Conservation (phyloP, 2,888 invertebrate genomes). For the Nemapogon koenigi region DNA sequence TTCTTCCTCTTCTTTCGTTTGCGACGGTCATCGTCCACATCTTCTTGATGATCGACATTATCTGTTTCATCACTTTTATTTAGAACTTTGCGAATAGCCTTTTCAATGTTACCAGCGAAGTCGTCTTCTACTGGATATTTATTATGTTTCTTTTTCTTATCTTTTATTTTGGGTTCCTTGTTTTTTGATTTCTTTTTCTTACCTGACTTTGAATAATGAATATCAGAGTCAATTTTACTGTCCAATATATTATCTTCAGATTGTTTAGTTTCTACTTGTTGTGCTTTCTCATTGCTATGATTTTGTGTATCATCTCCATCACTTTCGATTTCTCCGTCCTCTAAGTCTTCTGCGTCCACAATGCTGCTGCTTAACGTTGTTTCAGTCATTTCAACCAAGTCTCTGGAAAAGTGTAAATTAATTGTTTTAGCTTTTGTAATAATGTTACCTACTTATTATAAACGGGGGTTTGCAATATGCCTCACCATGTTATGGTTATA, state of each 20-base stretch:
- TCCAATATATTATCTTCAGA: conserved; percentile 21
- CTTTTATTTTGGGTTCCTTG: conserved; percentile 55
- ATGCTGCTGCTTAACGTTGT: conserved; percentile 15
- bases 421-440: no score
- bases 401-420: conserved; percentile 56
- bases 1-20: conserved; percentile 66
- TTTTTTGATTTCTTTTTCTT: conserved; percentile 52
- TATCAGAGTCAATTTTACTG: conserved; percentile 35
- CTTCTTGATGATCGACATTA: conserved; percentile 32
- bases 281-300: conserved; percentile 26
- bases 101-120: conserved; percentile 80
- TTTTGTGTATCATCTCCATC: conserved; percentile 43
- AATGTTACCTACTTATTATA: no score
- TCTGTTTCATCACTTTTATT: conserved; percentile 69
- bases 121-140: conserved; percentile 68
- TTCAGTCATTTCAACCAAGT: conserved; percentile 39
- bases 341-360: conserved; percentile 68
- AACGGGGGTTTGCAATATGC: no score
- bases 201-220: conserved; percentile 49
- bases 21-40: conserved; percentile 55
- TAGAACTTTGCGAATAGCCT: conserved; percentile 77
- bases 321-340: conserved; percentile 86
- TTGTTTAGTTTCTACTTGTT: conserved; percentile 22
- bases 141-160: conserved; percentile 55
- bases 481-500: no score